Conservation (phyloP, 2,888 invertebrate genomes). For the Diarsia brunnea region DNA sequence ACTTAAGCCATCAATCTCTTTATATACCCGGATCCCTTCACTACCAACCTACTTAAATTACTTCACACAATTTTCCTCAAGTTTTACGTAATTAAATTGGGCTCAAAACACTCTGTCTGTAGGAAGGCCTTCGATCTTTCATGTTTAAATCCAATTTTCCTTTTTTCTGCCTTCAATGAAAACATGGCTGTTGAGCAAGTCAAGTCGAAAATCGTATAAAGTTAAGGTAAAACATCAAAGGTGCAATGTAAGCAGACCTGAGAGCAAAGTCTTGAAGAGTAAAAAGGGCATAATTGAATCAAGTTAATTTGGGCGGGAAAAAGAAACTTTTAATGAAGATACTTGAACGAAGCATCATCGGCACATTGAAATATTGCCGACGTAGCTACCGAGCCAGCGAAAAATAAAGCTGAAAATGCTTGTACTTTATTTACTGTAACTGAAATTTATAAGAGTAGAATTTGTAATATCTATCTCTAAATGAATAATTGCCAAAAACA, state of each 20-base stretch:
- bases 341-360: slow-evolving; percentile 23
- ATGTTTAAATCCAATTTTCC: slow-evolving; percentile 81
- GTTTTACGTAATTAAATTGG: slow-evolving; percentile 78
- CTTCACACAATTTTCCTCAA: slow-evolving; percentile 63
- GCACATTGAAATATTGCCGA: slow-evolving; percentile 34
- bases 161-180: slow-evolving; percentile 79
- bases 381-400: neutral
- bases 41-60: slow-evolving; percentile 50
- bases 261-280: slow-evolving; percentile 61
- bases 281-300: slow-evolving; percentile 67
- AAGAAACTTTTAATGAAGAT: slow-evolving; percentile 54
- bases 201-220: slow-evolving; percentile 82
- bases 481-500: neutral
- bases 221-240: slow-evolving; percentile 80
- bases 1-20: slow-evolving; percentile 34
- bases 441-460: neutral
- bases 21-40: slow-evolving; percentile 16
- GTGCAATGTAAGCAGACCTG: slow-evolving; percentile 64
- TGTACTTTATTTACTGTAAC: neutral
- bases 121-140: slow-evolving; percentile 77
- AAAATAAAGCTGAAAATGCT: neutral
- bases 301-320: slow-evolving; percentile 53
- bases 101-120: slow-evolving; percentile 71
- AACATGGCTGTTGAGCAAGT: slow-evolving; percentile 77
- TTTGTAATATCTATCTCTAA: neutral